Conservation (phyloP, 2,113 vertebrate genomes). For the Dicrurus megarhynchus region DNA sequence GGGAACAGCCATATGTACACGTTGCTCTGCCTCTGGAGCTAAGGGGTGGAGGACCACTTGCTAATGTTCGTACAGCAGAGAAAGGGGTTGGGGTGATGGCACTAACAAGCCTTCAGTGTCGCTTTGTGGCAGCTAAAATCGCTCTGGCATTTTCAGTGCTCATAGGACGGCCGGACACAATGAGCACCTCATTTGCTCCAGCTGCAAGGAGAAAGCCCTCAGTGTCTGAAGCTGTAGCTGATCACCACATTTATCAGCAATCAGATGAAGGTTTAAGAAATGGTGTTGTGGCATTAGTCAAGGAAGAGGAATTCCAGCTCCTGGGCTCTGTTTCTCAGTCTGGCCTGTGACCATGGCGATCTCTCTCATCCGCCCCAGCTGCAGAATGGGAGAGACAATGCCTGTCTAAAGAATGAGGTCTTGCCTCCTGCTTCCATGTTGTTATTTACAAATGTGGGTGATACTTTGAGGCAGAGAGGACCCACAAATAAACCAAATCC, state of each 20-base stretch:
- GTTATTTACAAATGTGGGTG: background rate
- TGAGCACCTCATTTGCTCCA: background rate
- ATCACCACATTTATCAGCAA: background rate
- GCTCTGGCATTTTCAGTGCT: background rate
- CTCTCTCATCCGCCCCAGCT: background rate
- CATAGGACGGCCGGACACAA: background rate
- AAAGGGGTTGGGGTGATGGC: background rate
- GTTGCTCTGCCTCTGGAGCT: background rate
- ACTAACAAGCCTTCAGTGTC: background rate
- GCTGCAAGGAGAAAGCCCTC: background rate
- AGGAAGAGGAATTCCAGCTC: background rate
- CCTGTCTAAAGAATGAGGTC: background rate
- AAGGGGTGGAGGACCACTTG: background rate
- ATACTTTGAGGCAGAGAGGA: background rate
- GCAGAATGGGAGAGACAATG: background rate
- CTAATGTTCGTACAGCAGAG: background rate
- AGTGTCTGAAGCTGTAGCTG: background rate
- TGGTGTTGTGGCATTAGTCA: background rate
- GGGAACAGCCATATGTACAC: slow-evolving; percentile 4
- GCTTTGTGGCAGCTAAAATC: background rate
- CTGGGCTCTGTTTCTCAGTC: background rate
- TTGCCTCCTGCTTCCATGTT: background rate
- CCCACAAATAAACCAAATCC: background rate
- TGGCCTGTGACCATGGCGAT: fast-evolving
- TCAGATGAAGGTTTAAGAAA: background rate